Conservation (phyloP, 2,113 vertebrate species). For the Mesitornis unicolor region DNA sequence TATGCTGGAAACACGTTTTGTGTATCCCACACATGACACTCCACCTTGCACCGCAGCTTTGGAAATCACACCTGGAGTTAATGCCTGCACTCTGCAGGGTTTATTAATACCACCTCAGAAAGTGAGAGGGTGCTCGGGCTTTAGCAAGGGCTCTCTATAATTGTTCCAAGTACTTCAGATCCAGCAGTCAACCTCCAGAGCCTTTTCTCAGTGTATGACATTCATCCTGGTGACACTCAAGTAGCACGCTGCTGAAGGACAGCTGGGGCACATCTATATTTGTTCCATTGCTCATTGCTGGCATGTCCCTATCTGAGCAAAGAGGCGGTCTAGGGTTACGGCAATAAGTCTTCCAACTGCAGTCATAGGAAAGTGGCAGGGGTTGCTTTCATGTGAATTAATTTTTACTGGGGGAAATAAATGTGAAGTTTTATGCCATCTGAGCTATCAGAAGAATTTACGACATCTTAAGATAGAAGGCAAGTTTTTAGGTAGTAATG, state of each 20-base stretch:
- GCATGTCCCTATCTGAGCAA: constrained; percentile 61
- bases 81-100: neutral
- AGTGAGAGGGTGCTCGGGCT: neutral
- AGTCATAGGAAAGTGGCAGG: constrained; percentile 16
- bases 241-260: constrained; percentile 37
- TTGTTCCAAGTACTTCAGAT: constrained; percentile 6
- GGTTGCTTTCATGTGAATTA: constrained; percentile 14
- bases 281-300: constrained; percentile 69
- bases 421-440: constrained; percentile 22
- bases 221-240: constrained; percentile 65
- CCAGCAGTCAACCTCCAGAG: neutral
- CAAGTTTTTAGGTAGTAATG: constrained; percentile 59
- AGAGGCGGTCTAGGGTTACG: constrained; percentile 62
- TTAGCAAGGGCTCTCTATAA: neutral
- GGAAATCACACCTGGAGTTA: neutral
- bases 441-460: constrained; percentile 44
- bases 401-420: constrained; percentile 38
- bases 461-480: constrained; percentile 64
- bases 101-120: neutral
- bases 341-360: neutral
- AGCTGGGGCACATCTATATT: constrained; percentile 79
- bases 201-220: constrained; percentile 42
- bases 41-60: neutral
- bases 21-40: neutral
- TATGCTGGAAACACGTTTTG: neutral